Evolutionary conservation across 2,113 vertebrate genomes (phyloP).

Genomic region (Cheirogaleus medius): DNA sequence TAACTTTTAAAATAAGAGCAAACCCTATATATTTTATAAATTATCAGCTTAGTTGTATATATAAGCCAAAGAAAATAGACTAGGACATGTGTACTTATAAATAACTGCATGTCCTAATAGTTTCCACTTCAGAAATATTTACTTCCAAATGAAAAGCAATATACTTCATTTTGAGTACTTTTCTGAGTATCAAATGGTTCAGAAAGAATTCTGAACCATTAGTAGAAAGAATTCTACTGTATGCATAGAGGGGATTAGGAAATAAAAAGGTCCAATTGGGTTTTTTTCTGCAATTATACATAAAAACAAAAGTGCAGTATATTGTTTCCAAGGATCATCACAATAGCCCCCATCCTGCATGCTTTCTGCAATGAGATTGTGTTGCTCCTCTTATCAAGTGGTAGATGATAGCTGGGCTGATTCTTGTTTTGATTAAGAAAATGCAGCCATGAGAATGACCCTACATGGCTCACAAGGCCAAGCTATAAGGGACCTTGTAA

Average conservation of each 20-base stretch:
- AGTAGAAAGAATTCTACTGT: not conserved
- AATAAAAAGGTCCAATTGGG: not conserved
- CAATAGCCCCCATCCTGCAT: not conserved
- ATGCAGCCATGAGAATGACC: not conserved
- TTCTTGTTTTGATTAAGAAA: constrained; percentile 8
- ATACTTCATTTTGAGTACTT: constrained; percentile 30
- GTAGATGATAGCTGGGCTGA: not conserved
- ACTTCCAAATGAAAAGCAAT: not conserved
- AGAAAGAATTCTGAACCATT: not conserved
- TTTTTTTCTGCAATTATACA: not conserved
- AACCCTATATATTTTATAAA: not conserved
- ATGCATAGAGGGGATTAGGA: not conserved
- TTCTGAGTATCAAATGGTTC: constrained; percentile 13
- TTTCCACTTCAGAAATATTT: constrained; percentile 43
- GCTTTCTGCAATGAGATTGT: not conserved
- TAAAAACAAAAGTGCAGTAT: not conserved
- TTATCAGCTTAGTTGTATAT: not conserved
- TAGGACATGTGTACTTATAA: not conserved
- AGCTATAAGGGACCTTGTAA: not conserved
- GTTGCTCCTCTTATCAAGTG: not conserved
- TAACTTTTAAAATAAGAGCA: not conserved
- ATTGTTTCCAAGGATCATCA: not conserved
- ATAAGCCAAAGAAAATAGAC: not conserved
- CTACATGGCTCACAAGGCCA: not conserved
- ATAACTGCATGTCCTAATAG: not conserved